Conservation (phyloP, 2,797 vertebrate species). For the Hydrophis major region DNA sequence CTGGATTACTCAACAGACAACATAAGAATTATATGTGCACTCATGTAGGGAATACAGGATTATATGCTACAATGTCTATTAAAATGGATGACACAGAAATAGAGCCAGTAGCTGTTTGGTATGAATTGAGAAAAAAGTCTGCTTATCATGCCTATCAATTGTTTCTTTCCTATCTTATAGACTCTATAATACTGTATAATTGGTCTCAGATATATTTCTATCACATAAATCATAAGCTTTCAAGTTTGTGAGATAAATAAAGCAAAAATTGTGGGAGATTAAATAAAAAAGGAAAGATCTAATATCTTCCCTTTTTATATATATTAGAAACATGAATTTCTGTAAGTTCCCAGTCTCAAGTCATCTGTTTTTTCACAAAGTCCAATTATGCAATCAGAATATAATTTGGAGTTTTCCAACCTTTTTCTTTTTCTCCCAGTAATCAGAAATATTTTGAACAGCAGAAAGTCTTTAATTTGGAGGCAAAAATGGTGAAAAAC, state of each 20-base stretch:
- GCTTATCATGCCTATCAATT: not conserved
- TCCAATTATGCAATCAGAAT: not conserved
- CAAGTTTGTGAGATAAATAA: not conserved
- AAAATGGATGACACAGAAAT: not conserved
- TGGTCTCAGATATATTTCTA: not conserved
- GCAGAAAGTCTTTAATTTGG: not conserved
- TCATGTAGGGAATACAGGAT: no score
- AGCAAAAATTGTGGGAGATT: not conserved
- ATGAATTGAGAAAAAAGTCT: not conserved
- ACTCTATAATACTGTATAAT: not conserved
- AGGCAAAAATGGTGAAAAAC: not conserved
- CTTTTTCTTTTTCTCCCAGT: not conserved
- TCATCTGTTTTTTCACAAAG: not conserved
- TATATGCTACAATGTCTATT: not conserved
- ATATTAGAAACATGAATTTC: not conserved
- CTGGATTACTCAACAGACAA: not conserved
- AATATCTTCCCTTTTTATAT: slow-evolving; percentile 1
- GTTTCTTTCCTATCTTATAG: not conserved
- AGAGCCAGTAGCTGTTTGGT: not conserved
- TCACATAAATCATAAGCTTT: not conserved
- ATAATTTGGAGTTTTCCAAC: slow-evolving; percentile 3
- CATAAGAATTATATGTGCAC: not conserved
- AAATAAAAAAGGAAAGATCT: no score
- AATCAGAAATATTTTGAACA: not conserved
- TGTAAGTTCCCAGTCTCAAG: not conserved